Base-by-base conservation (phyloP, 2,888 invertebrate species). In the Nesidiocoris tenuis region DNA sequence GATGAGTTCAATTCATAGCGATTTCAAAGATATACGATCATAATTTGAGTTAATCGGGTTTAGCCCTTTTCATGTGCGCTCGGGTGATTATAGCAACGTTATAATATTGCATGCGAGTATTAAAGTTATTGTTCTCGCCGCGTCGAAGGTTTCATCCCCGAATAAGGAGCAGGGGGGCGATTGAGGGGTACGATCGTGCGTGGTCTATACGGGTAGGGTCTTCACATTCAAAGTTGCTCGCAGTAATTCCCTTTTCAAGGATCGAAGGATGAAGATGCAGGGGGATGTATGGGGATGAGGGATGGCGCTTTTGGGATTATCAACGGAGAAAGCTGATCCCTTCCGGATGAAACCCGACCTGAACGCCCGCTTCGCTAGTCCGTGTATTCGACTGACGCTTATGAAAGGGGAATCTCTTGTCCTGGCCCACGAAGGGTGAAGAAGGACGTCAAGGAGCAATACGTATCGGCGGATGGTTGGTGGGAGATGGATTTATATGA, bases 321-420 rank as follows among this genome's bases (percentile, higher is more conserved):
- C 61, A 61, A 18, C 24, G 56, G 65, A 25, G 59, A 65, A 59
- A 70, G 70, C 70, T 70, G 61, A 71, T 71, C 71, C 61, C 71
- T 39, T 71, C 71, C 59, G 71, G 71, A 71, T 71, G 71, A 71
- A 71, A 61, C 71, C 71, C 71, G 39, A 71, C 59, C 12, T 39
- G 39, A 39, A 39, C 39, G 3, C 3, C 12, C 3, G 39, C 39
- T 39, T 39, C 12, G 39, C 39, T 39, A 39, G 39, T 7, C 54
- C 7, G 3, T 63, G 3, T 12, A 23, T 22, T 1, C 7, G 54
- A 54, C 54, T 7, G 9, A 54, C 16, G 54, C 7, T 12, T 12
- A 54, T n/a, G 59, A 59, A 59, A 59, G 5, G 59, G 59, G 59
- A 19, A n/a, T 5, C 3, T 19, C 17, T 5, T n/a, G 17, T 19